These are phyloP conservation scores for Ellobium chinense DNA, from an alignment of 2,888 invertebrate species.

Conservation along the genomic window DNA sequence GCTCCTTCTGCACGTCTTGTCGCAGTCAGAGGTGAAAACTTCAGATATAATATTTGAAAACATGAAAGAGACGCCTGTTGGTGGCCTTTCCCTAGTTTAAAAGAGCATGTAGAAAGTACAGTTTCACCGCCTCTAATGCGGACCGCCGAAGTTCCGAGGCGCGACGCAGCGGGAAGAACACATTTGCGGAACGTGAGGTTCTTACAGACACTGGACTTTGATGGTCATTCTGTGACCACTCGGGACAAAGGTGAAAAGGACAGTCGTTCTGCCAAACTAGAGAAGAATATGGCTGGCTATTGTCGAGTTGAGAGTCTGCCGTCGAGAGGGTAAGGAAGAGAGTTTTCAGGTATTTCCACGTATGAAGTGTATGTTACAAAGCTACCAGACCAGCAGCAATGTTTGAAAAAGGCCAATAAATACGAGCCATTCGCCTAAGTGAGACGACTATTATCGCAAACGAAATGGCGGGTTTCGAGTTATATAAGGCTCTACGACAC, in stretches of 20 bases:
- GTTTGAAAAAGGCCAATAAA: no score
- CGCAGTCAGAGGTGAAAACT: no score
- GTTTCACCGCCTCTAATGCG: neutral
- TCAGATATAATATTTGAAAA: no score
- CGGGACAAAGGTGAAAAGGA: constrained; percentile 16
- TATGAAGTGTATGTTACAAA: neutral
- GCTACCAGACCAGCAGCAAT: no score
- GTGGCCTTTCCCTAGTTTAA: no score
- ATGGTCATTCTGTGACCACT: constrained; percentile 1
- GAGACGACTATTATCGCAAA: no score
- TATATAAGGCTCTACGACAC: no score
- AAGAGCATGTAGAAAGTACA: neutral
- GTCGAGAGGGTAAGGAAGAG: neutral
- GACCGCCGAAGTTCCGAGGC: constrained; percentile 2
- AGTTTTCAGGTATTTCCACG: neutral
- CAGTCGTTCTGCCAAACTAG: neutral
- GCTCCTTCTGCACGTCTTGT: no score
- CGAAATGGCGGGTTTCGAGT: no score
- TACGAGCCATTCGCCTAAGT: neutral
- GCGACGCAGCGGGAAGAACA: neutral
- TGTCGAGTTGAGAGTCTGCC: neutral
- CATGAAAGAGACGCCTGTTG: no score
- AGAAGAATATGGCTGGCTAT: neutral
- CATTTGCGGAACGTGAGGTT: constrained; percentile 25
- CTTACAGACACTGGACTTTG: constrained; percentile 2